Evolutionary conservation across 2,797 vertebrate genomes (phyloP), one percentile per base, ranked within the genome.

Genomic region (Sparidentex hasta): DNA sequence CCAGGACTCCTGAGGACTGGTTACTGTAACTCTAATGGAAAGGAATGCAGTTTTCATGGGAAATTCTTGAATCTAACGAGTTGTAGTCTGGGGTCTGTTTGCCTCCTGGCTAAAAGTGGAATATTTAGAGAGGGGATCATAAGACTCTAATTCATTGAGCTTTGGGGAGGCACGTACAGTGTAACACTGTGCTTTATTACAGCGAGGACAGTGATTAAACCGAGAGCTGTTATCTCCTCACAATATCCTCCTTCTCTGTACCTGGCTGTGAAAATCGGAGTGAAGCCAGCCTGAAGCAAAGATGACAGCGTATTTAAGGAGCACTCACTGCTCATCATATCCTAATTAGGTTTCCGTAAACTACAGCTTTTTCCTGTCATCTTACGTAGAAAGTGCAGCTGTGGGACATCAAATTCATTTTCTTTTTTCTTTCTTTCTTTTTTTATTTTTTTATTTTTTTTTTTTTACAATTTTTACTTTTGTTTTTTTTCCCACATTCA

Each of bases 141-240:
- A 76, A 78, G 93, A 92, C 88, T 83, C 43, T 61, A 81, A 90
- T 88, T 88, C 66, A 79, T 86, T 95, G 92, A 95, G 84, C 95
- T 86, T 86, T 92, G 80, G 59, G 38, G 78, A 84, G 63, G 77
- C 55, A 51, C 67, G 56, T 51, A 38, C 38, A 9, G 38, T 38
- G 8, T 27, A 73, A 76, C 65, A 58, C 65, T 43, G 68, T 3
- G 41, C 79, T 81, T 81, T 65, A 86, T 83, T 43, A 56, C 43
- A 76, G 57, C 1, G 51, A 61, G 56, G 65, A 47, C 29, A 46
- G 76, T 25, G 18, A 74, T 67, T 66, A 70, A 50, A 50, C 47
- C 52, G 27, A 70, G 21, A 78, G 57, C 33, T 64, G 72, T 63
- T 51, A 66, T 82, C 68, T 66, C 41, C 55, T 48, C 69, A 76